phyloP scores from a whole-genome alignment of 2,888 invertebrate genomes.

The Lagria hirta region DNA sequence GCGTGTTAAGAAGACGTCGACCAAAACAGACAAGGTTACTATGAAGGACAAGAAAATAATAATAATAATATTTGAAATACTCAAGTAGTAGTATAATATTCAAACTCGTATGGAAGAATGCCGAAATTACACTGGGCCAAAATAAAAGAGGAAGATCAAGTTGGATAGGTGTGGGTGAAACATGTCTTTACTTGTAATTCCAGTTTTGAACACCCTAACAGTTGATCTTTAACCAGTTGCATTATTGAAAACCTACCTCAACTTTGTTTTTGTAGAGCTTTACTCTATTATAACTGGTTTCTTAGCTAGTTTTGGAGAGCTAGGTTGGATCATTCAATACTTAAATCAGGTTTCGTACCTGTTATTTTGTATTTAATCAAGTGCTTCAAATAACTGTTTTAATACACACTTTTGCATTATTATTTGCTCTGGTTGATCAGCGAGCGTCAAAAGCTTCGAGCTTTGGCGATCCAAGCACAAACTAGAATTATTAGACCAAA shows the following conservation, averaged over 20 bases:
- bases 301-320: constrained; percentile 45
- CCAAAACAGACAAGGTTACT: constrained; percentile 32
- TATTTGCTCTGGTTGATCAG: no score
- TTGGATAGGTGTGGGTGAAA: constrained; percentile 39
- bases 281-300: constrained; percentile 47
- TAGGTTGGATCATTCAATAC: constrained; percentile 46
- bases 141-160: constrained; percentile 36
- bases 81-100: constrained; percentile 22
- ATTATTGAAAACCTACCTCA: constrained; percentile 48
- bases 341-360: constrained; percentile 44
- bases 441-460: no score
- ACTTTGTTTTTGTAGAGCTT: constrained; percentile 45
- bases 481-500: no score
- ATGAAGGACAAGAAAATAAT: constrained; percentile 29
- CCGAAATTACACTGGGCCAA: constrained; percentile 30
- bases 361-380: constrained; percentile 29
- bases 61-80: constrained; percentile 25
- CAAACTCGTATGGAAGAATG: constrained; percentile 32
- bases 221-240: constrained; percentile 39
- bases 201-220: constrained; percentile 45
- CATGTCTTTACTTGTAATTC: constrained; percentile 44
- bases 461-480: no score
- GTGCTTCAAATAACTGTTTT: constrained; percentile 17
- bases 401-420: no score
- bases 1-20: constrained; percentile 30